Base-by-base conservation (phyloP, 2,113 vertebrate genomes). In the Prochilodus magdalenae region DNA sequence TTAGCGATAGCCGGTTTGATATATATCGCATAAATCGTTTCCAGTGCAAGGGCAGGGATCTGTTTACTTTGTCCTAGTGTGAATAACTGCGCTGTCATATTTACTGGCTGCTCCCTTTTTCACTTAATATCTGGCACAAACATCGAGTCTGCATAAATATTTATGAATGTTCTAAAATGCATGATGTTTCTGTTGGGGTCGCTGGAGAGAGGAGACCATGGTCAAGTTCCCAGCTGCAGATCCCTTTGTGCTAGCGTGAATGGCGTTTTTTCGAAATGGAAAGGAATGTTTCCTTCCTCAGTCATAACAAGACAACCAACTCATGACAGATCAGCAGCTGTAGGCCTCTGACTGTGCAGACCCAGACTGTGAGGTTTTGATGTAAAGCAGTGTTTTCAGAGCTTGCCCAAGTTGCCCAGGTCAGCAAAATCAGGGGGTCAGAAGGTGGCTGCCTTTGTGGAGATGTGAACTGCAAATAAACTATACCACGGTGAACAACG, bases 241-340 rank as follows among this genome's bases (percentile, higher is more conserved):
- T 20, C 76, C 55, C 30, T 24, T 13, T 0, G 27, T n/a, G 49
- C 5, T 60, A 60, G 57, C 57, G n/a, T 10, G 26, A 78, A 55
- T 22, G 47, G 27, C 30, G 24, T 18, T 53, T 59, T 70, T 57
- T 51, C 40, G 77, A 70, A 36, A 79, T 57, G 77, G 29, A 78
- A 69, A 55, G 30, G 65, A 78, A 78, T 66, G 76, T 10, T 22
- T 53, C 75, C 44, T 22, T 24, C 22, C 29, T 4, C 0, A 24
- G 44, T 69, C 22, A 79, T 29, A 57, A 20, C 49, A 40, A 40
- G 29, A 57, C n/a, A 24, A 47, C 44, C 63, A 78, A 18, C 29
- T 26, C 22, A 69, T 13, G 18, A 22, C 30, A 57, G 47, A 57
- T 33, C 40, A 36, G 44, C 75, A 66, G 75, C n/a, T 29, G 57